Evolutionary conservation across 92 coral and sea anemone species (phyloP).

Genomic region (Desmophyllum pertusum): DNA sequence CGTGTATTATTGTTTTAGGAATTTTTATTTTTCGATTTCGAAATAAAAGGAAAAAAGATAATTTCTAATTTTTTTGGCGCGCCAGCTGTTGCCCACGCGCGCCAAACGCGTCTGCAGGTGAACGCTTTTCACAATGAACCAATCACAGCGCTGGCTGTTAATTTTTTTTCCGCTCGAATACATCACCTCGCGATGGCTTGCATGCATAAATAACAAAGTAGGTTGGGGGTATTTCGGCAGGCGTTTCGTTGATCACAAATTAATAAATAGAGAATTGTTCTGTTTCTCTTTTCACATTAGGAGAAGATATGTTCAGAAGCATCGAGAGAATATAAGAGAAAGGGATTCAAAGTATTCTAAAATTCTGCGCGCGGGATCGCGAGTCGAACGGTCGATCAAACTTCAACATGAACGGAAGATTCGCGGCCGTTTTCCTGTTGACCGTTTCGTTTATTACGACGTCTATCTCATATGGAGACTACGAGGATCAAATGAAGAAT

Average conservation of each 20-base stretch:
- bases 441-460: conserved; percentile 1
- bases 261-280: conserved; percentile 35
- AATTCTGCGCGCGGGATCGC: background rate
- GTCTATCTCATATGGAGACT: conserved; percentile 31
- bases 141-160: conserved; percentile 22
- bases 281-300: background rate
- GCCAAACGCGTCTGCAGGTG: conserved; percentile 26
- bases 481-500: conserved; percentile 14
- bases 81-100: conserved; percentile 18
- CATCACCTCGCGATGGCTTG: conserved; percentile 26
- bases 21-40: background rate
- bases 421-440: conserved; percentile 1
- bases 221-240: conserved; percentile 39
- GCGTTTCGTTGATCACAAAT: conserved; percentile 30
- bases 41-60: background rate
- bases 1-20: background rate
- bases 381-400: background rate
- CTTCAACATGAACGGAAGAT: conserved; percentile 18
- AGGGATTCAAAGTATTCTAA: background rate
- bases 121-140: conserved; percentile 2
- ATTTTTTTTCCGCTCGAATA: conserved; percentile 26
- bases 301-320: conserved; percentile 24
- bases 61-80: background rate
- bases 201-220: conserved; percentile 27
- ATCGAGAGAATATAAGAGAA: background rate